A percentile compares a stretch with the other conserved stretches of the same genome.
phyloP scores from a whole-genome alignment of 2,888 invertebrate species.

The Conchocele bisecta region DNA sequence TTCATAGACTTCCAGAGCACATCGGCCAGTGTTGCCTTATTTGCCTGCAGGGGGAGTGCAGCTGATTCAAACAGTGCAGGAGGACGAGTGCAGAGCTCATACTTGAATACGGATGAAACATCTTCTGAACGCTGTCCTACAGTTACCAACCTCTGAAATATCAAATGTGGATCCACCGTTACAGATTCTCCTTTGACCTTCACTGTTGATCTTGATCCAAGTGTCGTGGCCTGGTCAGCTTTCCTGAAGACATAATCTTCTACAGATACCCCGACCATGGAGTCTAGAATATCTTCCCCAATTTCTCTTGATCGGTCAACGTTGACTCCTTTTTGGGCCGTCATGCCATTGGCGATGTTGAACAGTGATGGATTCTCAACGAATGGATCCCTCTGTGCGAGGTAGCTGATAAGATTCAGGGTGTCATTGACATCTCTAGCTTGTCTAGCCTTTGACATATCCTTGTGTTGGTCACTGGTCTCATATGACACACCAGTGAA shows the following conservation, averaged over 20 bases:
- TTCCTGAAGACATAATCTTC: constrained; percentile 14
- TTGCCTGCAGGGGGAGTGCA: background rate
- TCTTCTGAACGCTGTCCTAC: background rate
- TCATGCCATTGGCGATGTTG: constrained; percentile 61
- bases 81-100: background rate
- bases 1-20: constrained; percentile 40
- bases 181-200: constrained; percentile 33
- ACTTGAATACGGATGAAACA: constrained; percentile 1
- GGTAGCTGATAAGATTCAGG: constrained; percentile 22
- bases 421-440: constrained; percentile 51
- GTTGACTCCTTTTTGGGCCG: constrained; percentile 45
- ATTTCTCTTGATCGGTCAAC: constrained; percentile 3
- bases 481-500: constrained; percentile 32
- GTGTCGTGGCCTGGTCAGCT: constrained; percentile 26
- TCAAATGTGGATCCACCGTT: constrained; percentile 34
- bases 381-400: constrained; percentile 58
- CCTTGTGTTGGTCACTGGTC: constrained; percentile 31
- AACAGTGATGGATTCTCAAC: constrained; percentile 31
- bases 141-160: constrained; percentile 30
- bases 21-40: background rate
- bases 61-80: background rate
- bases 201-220: constrained; percentile 18
- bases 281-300: constrained; percentile 26
- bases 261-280: constrained; percentile 26
- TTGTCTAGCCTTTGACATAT: constrained; percentile 24